These are phyloP conservation scores for Lottia scabra DNA, from an alignment of 2,888 invertebrate species.

Conservation along the genomic window DNA sequence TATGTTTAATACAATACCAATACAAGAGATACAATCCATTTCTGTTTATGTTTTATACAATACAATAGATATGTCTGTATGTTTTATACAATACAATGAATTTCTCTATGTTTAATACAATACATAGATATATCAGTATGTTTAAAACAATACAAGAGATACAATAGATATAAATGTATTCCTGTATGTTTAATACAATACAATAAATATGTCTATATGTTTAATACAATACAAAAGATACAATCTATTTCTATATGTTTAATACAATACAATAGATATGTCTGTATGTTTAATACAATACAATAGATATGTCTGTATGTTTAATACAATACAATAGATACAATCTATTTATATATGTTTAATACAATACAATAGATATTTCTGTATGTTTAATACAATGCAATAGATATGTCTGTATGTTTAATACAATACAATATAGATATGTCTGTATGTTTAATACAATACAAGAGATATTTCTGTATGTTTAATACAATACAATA, in stretches of 20 bases:
- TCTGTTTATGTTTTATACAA: too few species aligned
- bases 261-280: too few species aligned
- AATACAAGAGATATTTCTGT: constrained; percentile 26
- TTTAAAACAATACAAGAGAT: not conserved
- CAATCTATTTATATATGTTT: constrained; percentile 40
- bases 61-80: too few species aligned
- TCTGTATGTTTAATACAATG: constrained; percentile 44
- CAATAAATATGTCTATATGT: constrained; percentile 42
- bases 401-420: constrained; percentile 43
- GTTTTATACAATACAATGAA: too few species aligned
- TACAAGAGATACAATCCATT: too few species aligned
- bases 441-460: constrained; percentile 43
- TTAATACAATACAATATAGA: constrained; percentile 75
- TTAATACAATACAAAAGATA: constrained; percentile 40
- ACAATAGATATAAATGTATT: constrained; percentile 33
- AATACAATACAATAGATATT: constrained; percentile 41
- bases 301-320: too few species aligned
- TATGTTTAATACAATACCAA: constrained; percentile 18
- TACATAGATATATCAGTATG: too few species aligned
- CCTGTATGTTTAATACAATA: constrained; percentile 74
- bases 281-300: too few species aligned
- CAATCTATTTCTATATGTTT: constrained; percentile 34
- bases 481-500: too few species aligned
- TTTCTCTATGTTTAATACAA: too few species aligned
- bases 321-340: not conserved